A percentile compares a stretch with the other conserved stretches of the same genome.
These are phyloP conservation scores for Mimachlamys varia DNA, from an alignment of 2,888 invertebrate species.

Conservation along the genomic window DNA sequence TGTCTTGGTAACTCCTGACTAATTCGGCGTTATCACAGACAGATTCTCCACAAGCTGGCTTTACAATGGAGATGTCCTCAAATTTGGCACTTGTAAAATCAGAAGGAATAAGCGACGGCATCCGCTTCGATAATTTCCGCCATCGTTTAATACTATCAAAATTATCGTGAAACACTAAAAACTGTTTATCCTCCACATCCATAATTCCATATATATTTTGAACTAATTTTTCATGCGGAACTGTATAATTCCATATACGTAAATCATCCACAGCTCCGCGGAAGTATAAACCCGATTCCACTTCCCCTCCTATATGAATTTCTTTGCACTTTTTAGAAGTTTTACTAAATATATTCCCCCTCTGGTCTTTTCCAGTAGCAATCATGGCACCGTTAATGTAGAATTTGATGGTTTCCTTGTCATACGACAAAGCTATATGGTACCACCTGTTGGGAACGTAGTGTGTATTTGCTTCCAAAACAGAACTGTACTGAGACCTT, in stretches of 20 bases:
- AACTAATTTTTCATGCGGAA: constrained; percentile 66
- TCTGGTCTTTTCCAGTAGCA: constrained; percentile 60
- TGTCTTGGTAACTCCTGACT: constrained; percentile 64
- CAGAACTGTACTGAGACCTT: constrained; percentile 53
- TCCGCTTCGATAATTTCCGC: constrained; percentile 49
- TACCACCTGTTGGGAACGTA: constrained; percentile 68
- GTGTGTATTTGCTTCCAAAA: constrained; percentile 57
- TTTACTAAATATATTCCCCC: constrained; percentile 62
- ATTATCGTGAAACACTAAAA: constrained; percentile 52
- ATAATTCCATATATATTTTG: constrained; percentile 50
- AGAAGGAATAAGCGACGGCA: constrained; percentile 56
- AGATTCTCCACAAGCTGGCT: constrained; percentile 76
- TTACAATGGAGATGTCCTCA: constrained; percentile 60
- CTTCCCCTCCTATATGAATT: constrained; percentile 69
- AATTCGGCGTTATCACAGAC: constrained; percentile 77
- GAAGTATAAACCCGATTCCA: constrained; percentile 54
- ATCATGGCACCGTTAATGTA: constrained; percentile 72
- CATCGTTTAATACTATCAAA: constrained; percentile 64
- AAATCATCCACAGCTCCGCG: constrained; percentile 71
- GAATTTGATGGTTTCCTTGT: constrained; percentile 64
- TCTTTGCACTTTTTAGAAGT: constrained; percentile 60
- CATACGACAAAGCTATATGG: constrained; percentile 70
- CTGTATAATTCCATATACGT: constrained; percentile 62
- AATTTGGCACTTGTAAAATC: constrained; percentile 54
- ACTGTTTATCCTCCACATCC: background rate